Evolutionary conservation across 2,888 invertebrate genomes (phyloP), one percentile per base, ranked within the genome.

Genomic region (Folsomia manolachei): DNA sequence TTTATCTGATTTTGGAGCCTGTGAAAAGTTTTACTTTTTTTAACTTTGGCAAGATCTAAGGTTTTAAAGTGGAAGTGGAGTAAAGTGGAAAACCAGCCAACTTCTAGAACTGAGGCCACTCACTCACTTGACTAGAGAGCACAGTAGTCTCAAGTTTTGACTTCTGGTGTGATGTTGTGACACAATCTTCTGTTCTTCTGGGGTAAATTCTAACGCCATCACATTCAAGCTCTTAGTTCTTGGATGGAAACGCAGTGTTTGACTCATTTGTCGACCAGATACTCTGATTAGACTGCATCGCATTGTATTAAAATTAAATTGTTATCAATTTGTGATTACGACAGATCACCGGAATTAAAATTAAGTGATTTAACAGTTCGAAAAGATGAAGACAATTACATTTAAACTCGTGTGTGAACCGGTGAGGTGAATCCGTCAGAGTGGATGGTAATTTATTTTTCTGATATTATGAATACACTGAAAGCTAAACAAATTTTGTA

Each of bases 1-100:
- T 56, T 56, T 56, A 56, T 56, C 56, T 56, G 56, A 56, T 56
- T 56, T n/a, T 56, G 56, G 4, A 19, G 4, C 56, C n/a, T 56
- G 56, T 56, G 21, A 56, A 56, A 56, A 56, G 56, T 56, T 56
- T 19, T 14, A 56, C 18, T 60, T 60, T 51, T 51, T 51, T 60
- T 23, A 21, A 21, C 60, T 60, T 4, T 60, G 4, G 4, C 4
- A 60, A 60, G 23, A 60, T 60, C 39, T 39, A 39, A 39, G 14
- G n/a, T 52, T 52, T 18, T 60, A n/a, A 60, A 60, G 60, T 19
- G 23, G 60, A 60, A 4, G 60, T 60, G 63, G 24, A 63, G 23
- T 18, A 26, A 63, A 24, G 24, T 21, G 60, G 60, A 60, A 60
- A 60, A 60, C n/a, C 4, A 23, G n/a, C n/a, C 23, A 4, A 19